phyloP scores from a whole-genome alignment of 2,113 vertebrate species.

The Oryzias curvinotus region DNA sequence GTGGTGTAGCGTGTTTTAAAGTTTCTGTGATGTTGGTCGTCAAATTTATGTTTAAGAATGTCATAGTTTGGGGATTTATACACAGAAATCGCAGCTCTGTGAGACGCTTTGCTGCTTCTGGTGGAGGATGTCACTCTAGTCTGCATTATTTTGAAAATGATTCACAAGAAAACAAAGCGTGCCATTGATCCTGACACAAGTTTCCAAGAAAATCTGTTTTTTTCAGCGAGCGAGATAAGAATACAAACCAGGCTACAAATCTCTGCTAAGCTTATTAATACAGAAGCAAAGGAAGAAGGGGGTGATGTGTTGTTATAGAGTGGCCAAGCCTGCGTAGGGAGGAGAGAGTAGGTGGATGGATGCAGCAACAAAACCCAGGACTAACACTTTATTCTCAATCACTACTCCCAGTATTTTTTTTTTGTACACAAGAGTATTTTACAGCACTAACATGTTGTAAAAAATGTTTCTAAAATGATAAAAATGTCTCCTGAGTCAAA shows the following conservation, averaged over 20 bases:
- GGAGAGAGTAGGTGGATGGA: slow-evolving; percentile 16
- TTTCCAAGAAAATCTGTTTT: slow-evolving; percentile 9
- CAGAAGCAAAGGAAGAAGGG: slow-evolving; percentile 9
- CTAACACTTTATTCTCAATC: slow-evolving; percentile 10
- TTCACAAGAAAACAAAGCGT: slow-evolving; percentile 17
- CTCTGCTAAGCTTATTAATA: slow-evolving; percentile 5
- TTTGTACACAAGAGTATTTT: not conserved
- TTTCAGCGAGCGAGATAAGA: slow-evolving; percentile 8
- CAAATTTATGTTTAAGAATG: not conserved
- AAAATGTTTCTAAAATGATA: not conserved
- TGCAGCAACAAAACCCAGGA: slow-evolving; percentile 10
- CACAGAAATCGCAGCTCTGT: not conserved
- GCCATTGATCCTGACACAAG: slow-evolving; percentile 14
- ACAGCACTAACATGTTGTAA: not conserved
- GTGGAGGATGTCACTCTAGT: not conserved
- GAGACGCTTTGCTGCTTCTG: slow-evolving; percentile 1
- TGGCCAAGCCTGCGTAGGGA: slow-evolving; percentile 10
- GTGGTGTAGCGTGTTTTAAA: slow-evolving; percentile 12
- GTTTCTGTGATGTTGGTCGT: not conserved
- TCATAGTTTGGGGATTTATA: not conserved
- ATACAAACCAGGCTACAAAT: slow-evolving; percentile 23
- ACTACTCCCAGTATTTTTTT: not conserved
- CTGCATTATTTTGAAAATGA: slow-evolving; percentile 11
- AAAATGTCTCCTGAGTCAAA: not conserved
- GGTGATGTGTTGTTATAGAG: slow-evolving; percentile 17